Evolutionary conservation across 2,888 invertebrate genomes (phyloP).

Genomic region (Cheilosia vernalis): DNA sequence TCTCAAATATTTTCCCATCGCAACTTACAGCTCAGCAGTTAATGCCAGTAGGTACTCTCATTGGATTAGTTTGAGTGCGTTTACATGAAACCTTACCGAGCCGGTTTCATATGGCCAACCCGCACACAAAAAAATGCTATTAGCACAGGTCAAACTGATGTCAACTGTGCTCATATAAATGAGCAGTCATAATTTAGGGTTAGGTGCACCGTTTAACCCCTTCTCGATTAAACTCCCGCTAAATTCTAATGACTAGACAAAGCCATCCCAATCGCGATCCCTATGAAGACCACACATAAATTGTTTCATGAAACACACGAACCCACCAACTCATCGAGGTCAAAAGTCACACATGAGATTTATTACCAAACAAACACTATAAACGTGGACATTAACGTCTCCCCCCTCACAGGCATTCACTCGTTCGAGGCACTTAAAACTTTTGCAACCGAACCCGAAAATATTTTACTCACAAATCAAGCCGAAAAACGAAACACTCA

Average conservation of each 20-base stretch:
- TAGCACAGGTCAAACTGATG: too few relatives aligned
- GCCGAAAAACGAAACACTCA: slow-evolving; percentile 1
- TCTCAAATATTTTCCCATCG: too few relatives aligned
- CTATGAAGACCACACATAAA: neutral
- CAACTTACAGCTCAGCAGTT: too few relatives aligned
- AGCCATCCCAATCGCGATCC: neutral
- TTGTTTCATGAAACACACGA: neutral
- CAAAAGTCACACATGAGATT: neutral
- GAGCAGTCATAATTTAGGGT: too few relatives aligned
- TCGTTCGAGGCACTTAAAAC: neutral
- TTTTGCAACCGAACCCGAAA: slow-evolving; percentile 7
- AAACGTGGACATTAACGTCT: slow-evolving; percentile 25
- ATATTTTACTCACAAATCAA: slow-evolving; percentile 23
- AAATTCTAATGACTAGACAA: neutral
- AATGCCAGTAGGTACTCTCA: too few relatives aligned
- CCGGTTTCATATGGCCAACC: too few relatives aligned
- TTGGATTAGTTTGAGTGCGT: too few relatives aligned
- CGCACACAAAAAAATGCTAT: too few relatives aligned
- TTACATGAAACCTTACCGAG: too few relatives aligned
- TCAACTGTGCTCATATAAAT: too few relatives aligned
- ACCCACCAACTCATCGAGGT: neutral
- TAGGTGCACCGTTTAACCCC: too few relatives aligned
- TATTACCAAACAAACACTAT: neutral
- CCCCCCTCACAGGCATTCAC: slow-evolving; percentile 18
- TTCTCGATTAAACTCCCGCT: neutral